Conservation (phyloP, 2,888 invertebrate species). For the Coecobrya sp. region DNA sequence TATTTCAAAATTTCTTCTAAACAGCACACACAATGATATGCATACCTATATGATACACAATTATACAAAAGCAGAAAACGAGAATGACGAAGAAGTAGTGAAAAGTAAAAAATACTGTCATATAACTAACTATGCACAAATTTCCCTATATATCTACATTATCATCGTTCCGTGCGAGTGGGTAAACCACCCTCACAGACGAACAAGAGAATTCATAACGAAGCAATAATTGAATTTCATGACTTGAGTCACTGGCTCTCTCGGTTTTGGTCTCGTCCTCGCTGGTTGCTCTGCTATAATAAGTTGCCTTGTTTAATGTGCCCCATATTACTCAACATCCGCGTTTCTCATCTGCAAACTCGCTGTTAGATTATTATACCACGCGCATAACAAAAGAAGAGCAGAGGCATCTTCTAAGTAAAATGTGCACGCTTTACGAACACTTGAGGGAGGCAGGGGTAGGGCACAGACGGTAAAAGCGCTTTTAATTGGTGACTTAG, state of each 20-base stretch:
- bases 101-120: background rate
- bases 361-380: constrained; percentile 19
- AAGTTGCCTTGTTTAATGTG: constrained; percentile 72
- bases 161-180: constrained; percentile 12
- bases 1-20: constrained; percentile 54
- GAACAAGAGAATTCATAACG: constrained; percentile 79
- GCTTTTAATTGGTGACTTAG: constrained; percentile 74
- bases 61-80: constrained; percentile 37
- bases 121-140: constrained; percentile 16
- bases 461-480: constrained; percentile 55
- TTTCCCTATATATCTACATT: constrained; percentile 41
- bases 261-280: constrained; percentile 42
- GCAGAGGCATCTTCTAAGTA: background rate
- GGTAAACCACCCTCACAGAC: constrained; percentile 60
- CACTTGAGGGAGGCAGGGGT: constrained; percentile 10
- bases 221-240: constrained; percentile 82
- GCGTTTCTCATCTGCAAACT: constrained; percentile 42
- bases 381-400: background rate
- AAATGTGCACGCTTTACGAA: constrained; percentile 46
- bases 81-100: background rate
- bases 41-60: background rate
- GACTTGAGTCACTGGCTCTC: constrained; percentile 65
- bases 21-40: constrained; percentile 35
- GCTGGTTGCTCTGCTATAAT: constrained; percentile 51
- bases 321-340: constrained; percentile 73